Conservation (phyloP, 2,888 invertebrate species). For the Teinopalpus imperialis region DNA sequence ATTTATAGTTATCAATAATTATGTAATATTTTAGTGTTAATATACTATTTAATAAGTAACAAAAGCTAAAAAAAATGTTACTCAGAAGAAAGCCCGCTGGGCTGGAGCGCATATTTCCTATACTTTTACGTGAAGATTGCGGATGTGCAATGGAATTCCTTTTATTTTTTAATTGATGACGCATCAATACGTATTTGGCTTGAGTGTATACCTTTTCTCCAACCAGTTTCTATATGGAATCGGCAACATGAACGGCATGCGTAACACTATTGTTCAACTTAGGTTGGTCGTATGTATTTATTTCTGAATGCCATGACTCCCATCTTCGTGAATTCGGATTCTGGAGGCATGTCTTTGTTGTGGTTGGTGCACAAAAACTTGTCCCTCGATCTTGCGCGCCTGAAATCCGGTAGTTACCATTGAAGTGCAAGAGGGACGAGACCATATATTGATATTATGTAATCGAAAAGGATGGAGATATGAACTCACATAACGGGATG, state of each 20-base stretch:
- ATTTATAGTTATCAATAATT: too few species aligned
- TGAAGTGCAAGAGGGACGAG: conserved; percentile 61
- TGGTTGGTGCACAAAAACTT: conserved; percentile 62
- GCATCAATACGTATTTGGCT: conserved; percentile 11
- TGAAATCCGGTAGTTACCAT: conserved; percentile 68
- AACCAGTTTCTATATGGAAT: conserved; percentile 1
- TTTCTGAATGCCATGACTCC: conserved; percentile 30
- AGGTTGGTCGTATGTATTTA: conserved; percentile 19
- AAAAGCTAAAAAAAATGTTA: too few species aligned
- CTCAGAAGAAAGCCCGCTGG: too few species aligned
- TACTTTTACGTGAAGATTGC: background rate
- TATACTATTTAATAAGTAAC: too few species aligned
- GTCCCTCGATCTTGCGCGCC: conserved; percentile 55
- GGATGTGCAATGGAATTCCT: background rate
- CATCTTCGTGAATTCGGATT: conserved; percentile 36
- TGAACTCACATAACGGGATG: conserved; percentile 63
- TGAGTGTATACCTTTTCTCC: background rate
- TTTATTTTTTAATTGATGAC: conserved; percentile 9
- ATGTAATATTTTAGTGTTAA: too few species aligned
- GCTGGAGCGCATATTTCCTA: background rate
- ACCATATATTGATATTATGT: conserved; percentile 29
- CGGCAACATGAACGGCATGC: conserved; percentile 5
- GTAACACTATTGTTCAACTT: conserved; percentile 18
- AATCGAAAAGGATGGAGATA: conserved; percentile 45
- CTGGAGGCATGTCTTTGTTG: conserved; percentile 40